phyloP scores from a whole-genome alignment of 2,113 vertebrate species.

The Athene noctua region DNA sequence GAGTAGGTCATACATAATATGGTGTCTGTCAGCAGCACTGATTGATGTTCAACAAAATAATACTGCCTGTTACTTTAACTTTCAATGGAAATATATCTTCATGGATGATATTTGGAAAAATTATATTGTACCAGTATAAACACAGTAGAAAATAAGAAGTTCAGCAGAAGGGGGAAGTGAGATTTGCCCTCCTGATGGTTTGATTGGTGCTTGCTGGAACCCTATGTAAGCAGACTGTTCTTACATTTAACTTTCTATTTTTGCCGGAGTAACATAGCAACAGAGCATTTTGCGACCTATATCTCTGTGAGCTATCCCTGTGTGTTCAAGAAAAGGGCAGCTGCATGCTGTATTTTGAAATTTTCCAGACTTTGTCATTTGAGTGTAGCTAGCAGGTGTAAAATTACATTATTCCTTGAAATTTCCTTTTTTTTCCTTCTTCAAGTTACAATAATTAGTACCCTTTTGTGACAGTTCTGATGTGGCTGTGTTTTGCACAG shows the following conservation, averaged over 20 bases:
- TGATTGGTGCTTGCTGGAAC: slow-evolving; percentile 5
- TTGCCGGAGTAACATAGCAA: slow-evolving; percentile 44
- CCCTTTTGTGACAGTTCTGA: slow-evolving; percentile 14
- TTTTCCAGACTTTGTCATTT: slow-evolving; percentile 14
- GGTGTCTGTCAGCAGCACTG: background rate
- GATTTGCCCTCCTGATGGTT: background rate
- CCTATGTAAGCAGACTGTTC: background rate
- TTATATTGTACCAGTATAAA: background rate
- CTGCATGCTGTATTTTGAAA: background rate
- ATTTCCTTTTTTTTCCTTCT: background rate
- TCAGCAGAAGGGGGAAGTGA: background rate
- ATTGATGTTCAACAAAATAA: background rate
- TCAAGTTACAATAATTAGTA: slow-evolving; percentile 21
- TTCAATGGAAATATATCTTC: background rate
- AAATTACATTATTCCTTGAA: slow-evolving; percentile 19
- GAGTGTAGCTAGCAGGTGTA: slow-evolving; percentile 7
- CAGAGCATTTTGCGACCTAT: slow-evolving; percentile 15
- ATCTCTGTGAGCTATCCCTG: background rate
- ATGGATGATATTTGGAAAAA: background rate
- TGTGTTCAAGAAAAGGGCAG: slow-evolving; percentile 27
- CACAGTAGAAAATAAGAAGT: background rate
- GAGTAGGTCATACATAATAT: background rate
- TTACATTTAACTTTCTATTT: slow-evolving; percentile 50
- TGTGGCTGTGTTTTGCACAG: slow-evolving; percentile 11
- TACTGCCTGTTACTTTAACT: background rate